Evolutionary conservation across 2,797 vertebrate species (phyloP), one percentile per base, ranked within the genome.

Genomic region (Epinephelus coioides): DNA sequence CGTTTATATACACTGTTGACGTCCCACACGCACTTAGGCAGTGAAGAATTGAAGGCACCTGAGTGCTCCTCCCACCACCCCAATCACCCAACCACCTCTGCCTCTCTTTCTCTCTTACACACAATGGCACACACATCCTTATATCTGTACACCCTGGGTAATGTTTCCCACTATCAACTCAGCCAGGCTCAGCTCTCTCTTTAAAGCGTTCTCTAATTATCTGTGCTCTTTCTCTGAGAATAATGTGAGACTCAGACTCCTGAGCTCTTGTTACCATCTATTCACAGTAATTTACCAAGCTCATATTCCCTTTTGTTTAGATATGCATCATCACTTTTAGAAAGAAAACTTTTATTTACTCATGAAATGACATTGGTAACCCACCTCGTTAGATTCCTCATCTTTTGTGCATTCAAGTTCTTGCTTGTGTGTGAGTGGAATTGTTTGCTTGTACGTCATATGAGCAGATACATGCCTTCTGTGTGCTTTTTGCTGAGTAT

Each of bases 401-500:
- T 54, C 1, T 69, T 68, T 23, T 53, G 30, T 72, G 18, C 27
- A 61, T 63, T 49, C 12, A 34, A 38, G 30, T 51, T 13, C 18
- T 5, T 49, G 40, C 40, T 3, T 68, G 15, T 46, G 38, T 60
- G 50, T n/a, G 70, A 25, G 60, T 44, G 27, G 30, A 70, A 40
- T 18, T 83, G 34, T 82, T 64, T 76, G 65, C 56, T 23, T 51
- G 23, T 67, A 76, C 27, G 25, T 82, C 46, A 78, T 65, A 53
- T 8, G 61, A 72, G 56, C 51, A 14, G 38, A 69, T 73, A 68
- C 61, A 69, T 59, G 38, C 71, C 21, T 30, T 21, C 38, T 60
- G 27, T 87, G 74, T 55, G 67, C 59, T 82, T 88, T 43, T 84
- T 90, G 91, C 90, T 88, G 89, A 71, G 78, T 76, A 43, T 83